Evolutionary conservation across 2,888 invertebrate species (phyloP), one percentile per base, ranked within the genome.

Genomic region (Furcula furcula): DNA sequence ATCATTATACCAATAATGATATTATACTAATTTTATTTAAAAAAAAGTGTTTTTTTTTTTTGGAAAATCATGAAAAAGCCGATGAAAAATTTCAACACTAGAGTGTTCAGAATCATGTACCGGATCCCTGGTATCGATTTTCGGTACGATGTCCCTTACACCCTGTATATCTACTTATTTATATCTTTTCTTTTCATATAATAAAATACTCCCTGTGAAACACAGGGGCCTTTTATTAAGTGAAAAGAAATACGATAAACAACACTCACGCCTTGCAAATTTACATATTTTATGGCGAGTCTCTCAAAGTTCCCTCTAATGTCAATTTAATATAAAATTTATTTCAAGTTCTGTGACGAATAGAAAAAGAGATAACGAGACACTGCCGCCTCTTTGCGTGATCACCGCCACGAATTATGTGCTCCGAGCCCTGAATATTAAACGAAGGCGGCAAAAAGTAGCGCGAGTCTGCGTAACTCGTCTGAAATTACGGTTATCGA

Each of bases 381-480:
- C 62, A 59, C 57, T 61, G 55, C 55, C 63, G 65, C 69, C 66
- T 72, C 66, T 70, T 60, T 61, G 69, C 62, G 70, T 76, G 79
- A 82, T 80, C 79, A 78, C 68, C 72, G 66, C 67, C 61, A 60
- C 73, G 75, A 83, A 83, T 82, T 81, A 82, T 79, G 74, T 69
- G 70, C 61, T 66, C 54, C 79, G 75, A 69, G 77, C 43, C 61
- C 53, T 73, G 83, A 84, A 84, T 84, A 74, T 70, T 70, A 76
- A 83, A 74, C 65, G 70, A 65, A 66, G 62, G 64, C 61, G 63
- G 55, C 57, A 67, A 69, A 72, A 73, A 73, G 65, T 62, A 67
- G 57, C 62, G 63, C 41, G 61, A 62, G 58, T 62, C 56, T 57
- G 50, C 61, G 63, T 68, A 76, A 76, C 70, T 73, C 75, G 62